These are phyloP conservation scores for Oscheius myriophilus DNA, from an alignment of 2,888 invertebrate genomes.

Conservation along the genomic window DNA sequence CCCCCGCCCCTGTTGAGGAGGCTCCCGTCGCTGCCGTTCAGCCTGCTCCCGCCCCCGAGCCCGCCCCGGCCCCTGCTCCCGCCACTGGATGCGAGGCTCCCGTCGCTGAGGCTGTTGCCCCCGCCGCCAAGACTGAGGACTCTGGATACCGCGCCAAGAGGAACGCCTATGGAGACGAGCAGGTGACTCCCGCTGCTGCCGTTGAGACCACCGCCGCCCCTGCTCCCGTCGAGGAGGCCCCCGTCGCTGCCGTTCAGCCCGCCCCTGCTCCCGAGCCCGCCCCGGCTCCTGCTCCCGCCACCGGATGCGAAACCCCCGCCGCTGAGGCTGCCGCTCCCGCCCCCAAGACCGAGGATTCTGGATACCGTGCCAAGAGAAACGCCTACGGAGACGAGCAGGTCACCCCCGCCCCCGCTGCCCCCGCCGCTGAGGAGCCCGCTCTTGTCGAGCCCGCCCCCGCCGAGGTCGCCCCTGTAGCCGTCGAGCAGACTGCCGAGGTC, in stretches of 20 bases:
- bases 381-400: slow-evolving; percentile 52
- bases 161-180: slow-evolving; percentile 52
- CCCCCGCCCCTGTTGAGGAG: slow-evolving; percentile 4
- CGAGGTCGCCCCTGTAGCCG: slow-evolving; percentile 29
- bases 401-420: slow-evolving; percentile 26
- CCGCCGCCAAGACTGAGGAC: background rate
- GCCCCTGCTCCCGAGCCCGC: slow-evolving; percentile 32
- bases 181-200: background rate
- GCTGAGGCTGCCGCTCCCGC: slow-evolving; percentile 1
- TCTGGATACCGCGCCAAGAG: background rate
- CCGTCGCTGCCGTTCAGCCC: slow-evolving; percentile 19
- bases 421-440: slow-evolving; percentile 38
- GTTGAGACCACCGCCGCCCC: no score
- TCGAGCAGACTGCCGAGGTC: background rate
- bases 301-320: no score
- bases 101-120: background rate
- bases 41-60: slow-evolving; percentile 36
- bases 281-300: background rate
- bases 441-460: slow-evolving; percentile 38
- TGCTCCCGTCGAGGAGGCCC: background rate
- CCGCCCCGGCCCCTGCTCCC: slow-evolving; percentile 23
- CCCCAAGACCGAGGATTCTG: slow-evolving; percentile 17
- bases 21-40: slow-evolving; percentile 39
- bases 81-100: slow-evolving; percentile 10
- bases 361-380: slow-evolving; percentile 50